Conservation (phyloP, 2,797 vertebrate genomes). For the Sebastes glaucus region DNA sequence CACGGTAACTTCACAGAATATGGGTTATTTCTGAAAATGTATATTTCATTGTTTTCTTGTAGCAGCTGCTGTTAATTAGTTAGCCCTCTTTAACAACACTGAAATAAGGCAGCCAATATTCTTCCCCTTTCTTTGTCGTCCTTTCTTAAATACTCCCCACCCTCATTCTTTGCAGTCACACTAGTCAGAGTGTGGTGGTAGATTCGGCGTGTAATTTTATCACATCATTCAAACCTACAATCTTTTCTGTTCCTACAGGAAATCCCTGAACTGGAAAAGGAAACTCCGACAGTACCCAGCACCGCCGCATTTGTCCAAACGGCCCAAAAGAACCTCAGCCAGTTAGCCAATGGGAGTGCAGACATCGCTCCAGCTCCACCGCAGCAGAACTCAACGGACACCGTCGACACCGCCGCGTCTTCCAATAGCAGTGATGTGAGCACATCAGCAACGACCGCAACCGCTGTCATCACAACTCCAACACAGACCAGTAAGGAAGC, state of each 20-base stretch:
- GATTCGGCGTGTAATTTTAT: neutral
- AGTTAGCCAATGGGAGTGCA: constrained; percentile 54
- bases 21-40: neutral
- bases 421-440: constrained; percentile 65
- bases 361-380: neutral
- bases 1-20: constrained; percentile 47
- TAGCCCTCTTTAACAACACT: neutral
- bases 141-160: neutral
- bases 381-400: constrained; percentile 60
- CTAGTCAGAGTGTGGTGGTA: neutral
- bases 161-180: neutral
- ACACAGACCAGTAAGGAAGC: constrained; percentile 71
- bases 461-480: constrained; percentile 32
- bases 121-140: neutral
- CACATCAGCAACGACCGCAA: neutral
- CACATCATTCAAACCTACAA: neutral
- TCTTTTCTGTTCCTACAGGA: constrained; percentile 48
- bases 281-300: constrained; percentile 37
- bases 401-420: constrained; percentile 26
- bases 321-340: constrained; percentile 65
- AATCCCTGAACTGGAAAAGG: constrained; percentile 34
- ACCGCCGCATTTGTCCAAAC: constrained; percentile 55
- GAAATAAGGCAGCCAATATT: neutral
- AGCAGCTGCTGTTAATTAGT: neutral
- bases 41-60: neutral